Conservation (phyloP, 2,797 vertebrate genomes). For the Pangasius larnaudii region DNA sequence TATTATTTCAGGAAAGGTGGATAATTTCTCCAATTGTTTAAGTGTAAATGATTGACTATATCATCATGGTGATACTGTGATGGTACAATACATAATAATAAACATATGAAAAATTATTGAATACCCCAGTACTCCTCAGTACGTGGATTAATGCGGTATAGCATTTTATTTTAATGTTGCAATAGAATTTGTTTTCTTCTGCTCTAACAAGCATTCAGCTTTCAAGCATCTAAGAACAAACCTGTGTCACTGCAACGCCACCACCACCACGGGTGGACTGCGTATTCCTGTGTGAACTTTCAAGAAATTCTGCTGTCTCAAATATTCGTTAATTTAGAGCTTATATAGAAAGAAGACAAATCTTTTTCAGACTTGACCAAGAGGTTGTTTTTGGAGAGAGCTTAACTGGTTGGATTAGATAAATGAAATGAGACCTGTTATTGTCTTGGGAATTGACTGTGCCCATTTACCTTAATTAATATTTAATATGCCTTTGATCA, state of each 20-base stretch:
- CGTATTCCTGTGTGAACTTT: neutral
- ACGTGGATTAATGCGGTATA: neutral
- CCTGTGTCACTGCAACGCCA: neutral
- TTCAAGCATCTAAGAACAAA: neutral
- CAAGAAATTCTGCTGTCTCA: neutral
- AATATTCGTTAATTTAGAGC: neutral
- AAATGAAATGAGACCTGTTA: constrained; percentile 59
- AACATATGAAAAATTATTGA: neutral
- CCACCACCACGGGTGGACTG: neutral
- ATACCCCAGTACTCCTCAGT: neutral
- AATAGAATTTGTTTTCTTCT: neutral
- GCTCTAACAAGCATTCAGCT: neutral
- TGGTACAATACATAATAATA: neutral
- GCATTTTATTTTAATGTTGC: neutral
- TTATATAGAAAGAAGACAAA: neutral
- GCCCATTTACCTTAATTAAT: constrained; percentile 71
- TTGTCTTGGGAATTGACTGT: constrained; percentile 50
- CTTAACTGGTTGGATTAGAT: constrained; percentile 61
- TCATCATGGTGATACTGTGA: neutral
- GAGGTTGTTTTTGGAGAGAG: constrained; percentile 23
- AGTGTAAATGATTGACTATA: neutral
- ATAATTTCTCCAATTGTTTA: neutral
- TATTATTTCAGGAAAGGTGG: neutral
- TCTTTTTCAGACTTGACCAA: constrained; percentile 16
- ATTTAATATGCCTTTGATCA: constrained; percentile 67